Evolutionary conservation across 2,797 vertebrate species (phyloP), one percentile per base, ranked within the genome.

Genomic region (Hippocampus kuda): DNA sequence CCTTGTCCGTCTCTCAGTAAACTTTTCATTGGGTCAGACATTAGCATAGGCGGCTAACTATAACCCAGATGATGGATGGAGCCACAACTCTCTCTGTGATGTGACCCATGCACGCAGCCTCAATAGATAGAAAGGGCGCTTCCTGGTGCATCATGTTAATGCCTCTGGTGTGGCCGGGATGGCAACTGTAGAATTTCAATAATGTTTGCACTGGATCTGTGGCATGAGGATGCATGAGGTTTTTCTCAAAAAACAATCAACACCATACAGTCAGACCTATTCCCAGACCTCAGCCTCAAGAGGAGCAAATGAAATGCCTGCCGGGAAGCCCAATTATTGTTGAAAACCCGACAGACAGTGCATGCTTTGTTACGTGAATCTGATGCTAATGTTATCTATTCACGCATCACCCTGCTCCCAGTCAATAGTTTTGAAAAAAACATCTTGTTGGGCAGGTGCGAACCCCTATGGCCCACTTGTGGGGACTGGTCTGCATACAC

Each of bases 1-100:
- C 91, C 91, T 91, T 92, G 90, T 90, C 89, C 79, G 67, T 89
- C 89, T 87, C 86, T 88, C 84, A 79, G 86, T 89, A 89, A 89
- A 90, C 88, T 89, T 88, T 87, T 87, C 84, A 85, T 84, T 83
- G 84, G 87, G 84, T 85, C 83, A 87, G 83, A 83, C 85, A 90
- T 91, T 89, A 89, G 85, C 88, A 83, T 88, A 89, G 86, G 83
- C 82, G 70, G 83, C 83, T 89, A 89, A 89, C 88, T 88, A 88
- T 89, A 88, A 88, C 86, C 87, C 79, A 83, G 84, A 88, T 89
- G 88, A 89, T 89, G 88, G 88, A 89, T 89, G 88, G 85, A 86
- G 84, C 82, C 83, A 85, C 84, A 85, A 72, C 87, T 87, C 86
- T 88, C 84, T 88, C 85, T 88, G 88, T 87, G 88, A 89, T 86